Conservation (phyloP, 2,888 invertebrate genomes). For the Malthinus seriepunctatus region DNA sequence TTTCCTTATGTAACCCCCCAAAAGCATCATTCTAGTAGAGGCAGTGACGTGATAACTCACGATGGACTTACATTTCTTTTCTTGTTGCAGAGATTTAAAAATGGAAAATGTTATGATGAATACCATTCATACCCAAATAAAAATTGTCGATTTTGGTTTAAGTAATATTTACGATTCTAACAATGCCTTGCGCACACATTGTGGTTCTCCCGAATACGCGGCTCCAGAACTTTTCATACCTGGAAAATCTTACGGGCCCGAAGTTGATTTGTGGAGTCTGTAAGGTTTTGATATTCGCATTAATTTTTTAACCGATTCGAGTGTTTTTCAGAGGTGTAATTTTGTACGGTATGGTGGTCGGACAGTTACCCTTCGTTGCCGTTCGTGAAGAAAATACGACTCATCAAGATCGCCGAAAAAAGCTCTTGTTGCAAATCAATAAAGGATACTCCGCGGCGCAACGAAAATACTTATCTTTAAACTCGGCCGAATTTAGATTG, state of each 20-base stretch:
- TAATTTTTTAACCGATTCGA: not conserved
- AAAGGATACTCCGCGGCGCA: conserved; percentile 66
- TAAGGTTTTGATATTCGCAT: conserved; percentile 49
- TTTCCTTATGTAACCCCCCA: too few species aligned
- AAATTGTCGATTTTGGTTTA: conserved; percentile 77
- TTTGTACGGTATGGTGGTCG: conserved; percentile 75
- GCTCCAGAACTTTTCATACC: conserved; percentile 76
- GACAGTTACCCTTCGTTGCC: conserved; percentile 68
- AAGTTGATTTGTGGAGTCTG: conserved; percentile 81
- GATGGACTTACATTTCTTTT: too few species aligned
- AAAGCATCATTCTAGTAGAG: too few species aligned
- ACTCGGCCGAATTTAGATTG: conserved; percentile 53
- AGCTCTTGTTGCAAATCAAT: conserved; percentile 68
- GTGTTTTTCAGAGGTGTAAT: conserved; percentile 66
- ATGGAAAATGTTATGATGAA: conserved; percentile 81
- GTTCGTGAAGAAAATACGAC: conserved; percentile 48
- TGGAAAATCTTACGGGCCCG: conserved; percentile 71
- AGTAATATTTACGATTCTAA: conserved; percentile 67
- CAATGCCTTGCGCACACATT: conserved; percentile 71
- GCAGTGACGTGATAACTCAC: too few species aligned
- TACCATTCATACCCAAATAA: conserved; percentile 67
- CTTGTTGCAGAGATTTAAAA: conserved; percentile 68
- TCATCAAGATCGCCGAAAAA: conserved; percentile 61
- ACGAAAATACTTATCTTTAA: conserved; percentile 56
- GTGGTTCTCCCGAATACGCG: conserved; percentile 80